phyloP scores from a whole-genome alignment of 2,113 vertebrate genomes.

The Ophthalmolycus amberensis region DNA sequence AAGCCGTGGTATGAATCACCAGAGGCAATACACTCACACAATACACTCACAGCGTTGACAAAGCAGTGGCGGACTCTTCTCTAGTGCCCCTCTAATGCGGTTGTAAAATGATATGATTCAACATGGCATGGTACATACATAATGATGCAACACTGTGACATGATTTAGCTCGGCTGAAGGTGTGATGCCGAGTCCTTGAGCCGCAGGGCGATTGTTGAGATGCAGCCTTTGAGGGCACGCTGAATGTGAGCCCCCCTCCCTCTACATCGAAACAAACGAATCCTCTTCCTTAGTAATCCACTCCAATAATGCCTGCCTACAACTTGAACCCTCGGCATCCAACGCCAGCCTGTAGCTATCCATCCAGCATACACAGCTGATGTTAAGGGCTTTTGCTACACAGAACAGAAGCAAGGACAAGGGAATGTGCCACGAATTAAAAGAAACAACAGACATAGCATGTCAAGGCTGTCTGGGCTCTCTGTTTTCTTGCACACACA shows the following conservation, averaged over 20 bases:
- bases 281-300: constrained; percentile 75
- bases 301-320: constrained; percentile 64
- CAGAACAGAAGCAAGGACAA: constrained; percentile 41
- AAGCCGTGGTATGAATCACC: constrained; percentile 58
- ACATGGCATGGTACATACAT: constrained; percentile 51
- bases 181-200: constrained; percentile 62
- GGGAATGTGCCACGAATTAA: constrained; percentile 33
- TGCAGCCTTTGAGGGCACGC: constrained; percentile 53
- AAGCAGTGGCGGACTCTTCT: constrained; percentile 36
- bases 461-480: constrained; percentile 52
- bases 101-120: constrained; percentile 67
- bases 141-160: constrained; percentile 69
- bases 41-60: constrained; percentile 46
- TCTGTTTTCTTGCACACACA: constrained; percentile 29
- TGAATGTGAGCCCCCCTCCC: constrained; percentile 35
- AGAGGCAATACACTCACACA: constrained; percentile 51
- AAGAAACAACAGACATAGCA: constrained; percentile 51
- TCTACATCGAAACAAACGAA: constrained; percentile 66
- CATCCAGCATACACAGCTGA: constrained; percentile 36
- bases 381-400: constrained; percentile 27
- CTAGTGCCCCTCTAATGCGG: constrained; percentile 51
- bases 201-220: constrained; percentile 56
- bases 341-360: constrained; percentile 46
- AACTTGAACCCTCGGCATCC: constrained; percentile 52
- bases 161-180: constrained; percentile 57